Evolutionary conservation across 2,113 vertebrate genomes (phyloP).

Genomic region (Plecotus auritus): DNA sequence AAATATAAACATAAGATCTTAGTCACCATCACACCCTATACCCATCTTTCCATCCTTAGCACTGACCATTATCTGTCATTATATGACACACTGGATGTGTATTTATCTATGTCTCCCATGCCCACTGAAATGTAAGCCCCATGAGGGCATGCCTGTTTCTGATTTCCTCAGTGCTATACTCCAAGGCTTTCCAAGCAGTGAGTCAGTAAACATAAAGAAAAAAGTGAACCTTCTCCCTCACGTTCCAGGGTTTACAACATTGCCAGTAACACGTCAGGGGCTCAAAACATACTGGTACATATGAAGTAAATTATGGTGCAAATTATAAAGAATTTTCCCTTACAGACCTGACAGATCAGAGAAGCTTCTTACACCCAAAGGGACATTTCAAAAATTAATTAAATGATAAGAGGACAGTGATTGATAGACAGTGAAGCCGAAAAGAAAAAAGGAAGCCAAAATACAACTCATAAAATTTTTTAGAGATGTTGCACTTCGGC

Average conservation of each 20-base stretch:
- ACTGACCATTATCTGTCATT: background rate
- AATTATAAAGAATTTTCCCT: background rate
- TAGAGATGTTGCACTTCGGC: background rate
- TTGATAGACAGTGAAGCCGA: background rate
- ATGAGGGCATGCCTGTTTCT: background rate
- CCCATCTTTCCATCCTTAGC: background rate
- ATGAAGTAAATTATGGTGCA: background rate
- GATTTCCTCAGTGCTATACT: background rate
- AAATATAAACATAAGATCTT: background rate
- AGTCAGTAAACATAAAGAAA: background rate
- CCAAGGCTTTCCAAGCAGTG: background rate
- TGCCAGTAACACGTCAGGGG: background rate
- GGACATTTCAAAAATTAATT: background rate
- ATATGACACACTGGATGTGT: background rate
- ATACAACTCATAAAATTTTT: background rate
- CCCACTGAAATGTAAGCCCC: background rate
- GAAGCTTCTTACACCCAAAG: background rate
- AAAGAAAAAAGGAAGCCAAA: conserved; percentile 3
- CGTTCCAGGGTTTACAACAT: background rate
- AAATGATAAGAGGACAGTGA: background rate
- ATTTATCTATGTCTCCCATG: background rate
- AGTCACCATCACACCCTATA: background rate
- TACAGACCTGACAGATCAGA: background rate
- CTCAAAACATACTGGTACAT: background rate
- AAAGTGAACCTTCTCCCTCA: background rate